Evolutionary conservation across 2,113 vertebrate genomes (phyloP), one percentile per base, ranked within the genome.

Genomic region (Alligator mississippiensis): DNA sequence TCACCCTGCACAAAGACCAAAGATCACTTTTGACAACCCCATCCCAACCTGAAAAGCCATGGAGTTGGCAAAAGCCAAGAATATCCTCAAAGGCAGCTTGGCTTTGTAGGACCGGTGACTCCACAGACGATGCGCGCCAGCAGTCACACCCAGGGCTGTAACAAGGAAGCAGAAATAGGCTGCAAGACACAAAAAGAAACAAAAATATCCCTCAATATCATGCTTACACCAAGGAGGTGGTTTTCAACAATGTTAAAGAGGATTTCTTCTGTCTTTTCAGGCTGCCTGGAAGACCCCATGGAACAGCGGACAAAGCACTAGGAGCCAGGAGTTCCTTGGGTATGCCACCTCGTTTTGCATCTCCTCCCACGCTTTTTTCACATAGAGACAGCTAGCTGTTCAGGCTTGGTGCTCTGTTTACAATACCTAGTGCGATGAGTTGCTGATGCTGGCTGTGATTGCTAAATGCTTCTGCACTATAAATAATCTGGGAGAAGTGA

Each of bases 21-120:
- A 30, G 82, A 79, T 27, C 7, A 6, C 25, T 17, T 79, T 0
- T 2, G 61, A 22, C 55, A 83, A 76, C 10, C 18, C 70, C 30
- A 30, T 88, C 9, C 96, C 85, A 77, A 98, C 98, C 98, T 98
- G 98, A 95, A 98, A 99, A 95, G 98, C 98, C 98, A 98, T 98
- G 94, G 98, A 98, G 95, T 98, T 98, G 91, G 97, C 98, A 9
- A 82, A 96, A 58, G 98, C 98, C 93, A 98, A 97, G 6, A 98
- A 98, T 93, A 98, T 98, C 89, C 98, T 95, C 93, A 98, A 92
- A 84, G 98, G 98, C 93, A 98, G 96, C 96, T 97, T 98, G 95
- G 98, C 98, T 97, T 98, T 98, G 95, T 98, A 98, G 89, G 98
- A 98, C 54, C 98, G 96, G 94, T 98, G 98, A 94, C 98, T 98